Conservation (phyloP, 1,140 invertebrate genomes). For the Sycophila sp. region DNA sequence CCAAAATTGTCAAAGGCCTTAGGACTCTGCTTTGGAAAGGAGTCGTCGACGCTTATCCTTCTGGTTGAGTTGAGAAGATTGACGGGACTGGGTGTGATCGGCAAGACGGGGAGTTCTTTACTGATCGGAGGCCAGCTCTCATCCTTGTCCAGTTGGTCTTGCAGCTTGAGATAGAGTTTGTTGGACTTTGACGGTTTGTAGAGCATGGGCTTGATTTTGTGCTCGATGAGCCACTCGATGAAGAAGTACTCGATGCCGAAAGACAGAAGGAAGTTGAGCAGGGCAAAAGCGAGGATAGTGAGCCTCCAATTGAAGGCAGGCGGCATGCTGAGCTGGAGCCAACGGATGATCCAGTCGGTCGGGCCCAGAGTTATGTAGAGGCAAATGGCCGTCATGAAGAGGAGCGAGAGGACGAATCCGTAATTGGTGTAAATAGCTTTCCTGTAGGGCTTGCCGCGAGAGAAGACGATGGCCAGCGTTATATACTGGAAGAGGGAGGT, state of each 20-base stretch:
- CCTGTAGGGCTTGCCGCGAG: conserved; percentile 90
- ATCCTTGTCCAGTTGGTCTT: conserved; percentile 56
- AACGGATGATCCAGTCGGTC: conserved; percentile 69
- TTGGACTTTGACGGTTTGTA: conserved; percentile 67
- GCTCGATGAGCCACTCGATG: conserved; percentile 71
- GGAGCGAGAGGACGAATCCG: conserved; percentile 72
- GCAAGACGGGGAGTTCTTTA: conserved; percentile 34
- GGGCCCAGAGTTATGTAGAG: conserved; percentile 78
- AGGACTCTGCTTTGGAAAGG: too few species aligned
- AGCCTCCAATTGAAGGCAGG: conserved; percentile 72
- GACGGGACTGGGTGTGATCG: conserved; percentile 42
- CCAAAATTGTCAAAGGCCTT: too few species aligned
- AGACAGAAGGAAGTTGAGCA: conserved; percentile 71
- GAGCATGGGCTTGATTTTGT: conserved; percentile 65
- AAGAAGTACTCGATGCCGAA: conserved; percentile 72
- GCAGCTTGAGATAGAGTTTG: conserved; percentile 67
- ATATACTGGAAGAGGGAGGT: conserved; percentile 95
- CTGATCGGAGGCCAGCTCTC: conserved; percentile 52
- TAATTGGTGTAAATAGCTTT: conserved; percentile 84
- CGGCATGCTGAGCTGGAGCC: conserved; percentile 76
- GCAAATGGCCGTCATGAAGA: conserved; percentile 72
- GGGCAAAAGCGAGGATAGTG: conserved; percentile 71
- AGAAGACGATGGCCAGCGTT: conserved; percentile 87
- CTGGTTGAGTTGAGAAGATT: conserved; percentile 42
- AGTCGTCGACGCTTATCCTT: too few species aligned